Evolutionary conservation across 2,888 invertebrate species (phyloP), one percentile per base, ranked within the genome.

Genomic region (Adela reaumurella): DNA sequence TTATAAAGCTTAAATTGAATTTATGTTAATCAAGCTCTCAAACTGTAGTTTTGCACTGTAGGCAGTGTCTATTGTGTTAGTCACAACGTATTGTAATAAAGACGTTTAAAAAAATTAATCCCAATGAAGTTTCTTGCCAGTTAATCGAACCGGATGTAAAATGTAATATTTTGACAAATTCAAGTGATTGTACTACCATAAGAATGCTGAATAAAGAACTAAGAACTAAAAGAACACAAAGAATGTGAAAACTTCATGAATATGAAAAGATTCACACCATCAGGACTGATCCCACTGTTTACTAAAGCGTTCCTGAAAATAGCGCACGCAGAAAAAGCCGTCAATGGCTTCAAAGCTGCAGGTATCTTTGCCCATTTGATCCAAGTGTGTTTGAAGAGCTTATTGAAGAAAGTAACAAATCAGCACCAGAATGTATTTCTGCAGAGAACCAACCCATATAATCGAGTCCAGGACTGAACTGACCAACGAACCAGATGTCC

Each of bases 231-330:
- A n/a, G n/a, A n/a, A 43, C 20, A n/a, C 17, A 17, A 46, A 24
- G 47, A 49, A 49, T 46, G 17, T 18, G 11, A 19, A 16, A 42
- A 42, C 43, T 42, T 42, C 43, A 42, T 42, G 11, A 42, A 42
- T 42, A 42, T 42, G 43, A 17, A 42, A 4, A 42, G 43, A 42
- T 42, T 42, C 43, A 42, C 43, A 42, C 43, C 43, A 17, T 42
- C 11, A 42, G 11, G 11, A 42, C 17, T 42, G 17, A 42, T 42
- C 43, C 43, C 43, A 42, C 43, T 42, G 11, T 42, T 42, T 10
- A 10, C 43, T 42, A 42, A 42, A 42, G 43, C 11, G 5, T 42
- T 42, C 43, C 11, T 17, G 43, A 42, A 42, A 17, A 42, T 42
- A 4, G 43, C 4, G 43, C 4, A 42, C 43, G 43, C 43, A 42